A percentile compares a stretch with the other conserved stretches of the same genome.
Conservation (phyloP, 2,888 invertebrate genomes). For the Tetropium fuscum region DNA sequence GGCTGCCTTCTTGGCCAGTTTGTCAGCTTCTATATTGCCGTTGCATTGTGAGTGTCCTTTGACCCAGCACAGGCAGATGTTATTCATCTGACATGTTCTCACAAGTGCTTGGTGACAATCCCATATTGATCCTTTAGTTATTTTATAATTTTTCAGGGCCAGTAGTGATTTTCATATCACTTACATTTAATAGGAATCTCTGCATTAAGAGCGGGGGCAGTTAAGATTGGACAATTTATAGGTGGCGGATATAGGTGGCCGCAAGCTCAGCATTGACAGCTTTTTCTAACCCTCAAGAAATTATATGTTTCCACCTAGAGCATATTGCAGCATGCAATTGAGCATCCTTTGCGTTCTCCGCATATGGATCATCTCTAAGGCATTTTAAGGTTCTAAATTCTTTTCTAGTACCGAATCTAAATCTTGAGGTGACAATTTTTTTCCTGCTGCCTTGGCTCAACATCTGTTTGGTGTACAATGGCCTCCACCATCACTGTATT, state of each 20-base stretch:
- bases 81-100: too few species aligned
- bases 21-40: too few species aligned
- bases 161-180: background rate
- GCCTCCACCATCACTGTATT: too few species aligned
- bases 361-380: background rate
- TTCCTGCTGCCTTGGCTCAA: too few species aligned
- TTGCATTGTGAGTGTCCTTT: too few species aligned
- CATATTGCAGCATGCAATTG: background rate
- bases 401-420: background rate
- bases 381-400: background rate
- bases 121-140: too few species aligned
- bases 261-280: background rate
- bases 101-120: too few species aligned
- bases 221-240: background rate
- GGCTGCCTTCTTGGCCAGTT: too few species aligned
- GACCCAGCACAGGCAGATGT: too few species aligned
- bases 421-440: background rate
- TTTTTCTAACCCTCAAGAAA: background rate
- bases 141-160: background rate
- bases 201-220: background rate
- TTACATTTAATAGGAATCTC: background rate
- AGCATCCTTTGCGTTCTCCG: background rate
- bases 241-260: constrained; percentile 8
- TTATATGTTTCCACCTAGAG: constrained; percentile 5
- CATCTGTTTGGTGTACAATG: too few species aligned